These are phyloP conservation scores for Synergus itoensis DNA, from an alignment of 2,888 invertebrate genomes.

Conservation along the genomic window DNA sequence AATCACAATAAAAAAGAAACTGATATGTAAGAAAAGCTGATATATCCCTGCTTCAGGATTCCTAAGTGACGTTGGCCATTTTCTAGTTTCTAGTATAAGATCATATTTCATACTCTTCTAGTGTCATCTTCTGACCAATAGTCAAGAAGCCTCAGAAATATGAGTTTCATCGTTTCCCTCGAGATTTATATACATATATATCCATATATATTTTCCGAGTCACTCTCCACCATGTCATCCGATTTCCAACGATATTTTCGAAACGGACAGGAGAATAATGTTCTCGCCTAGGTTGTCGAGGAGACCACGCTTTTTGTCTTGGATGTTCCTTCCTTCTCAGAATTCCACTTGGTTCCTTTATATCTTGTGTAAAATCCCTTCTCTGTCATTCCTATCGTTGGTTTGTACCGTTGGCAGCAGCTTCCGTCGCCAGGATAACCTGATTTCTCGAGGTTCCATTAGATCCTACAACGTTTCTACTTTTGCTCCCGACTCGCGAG, in stretches of 20 bases:
- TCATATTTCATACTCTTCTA: slow-evolving; percentile 1
- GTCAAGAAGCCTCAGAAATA: background rate
- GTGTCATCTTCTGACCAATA: slow-evolving; percentile 15
- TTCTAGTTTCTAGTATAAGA: background rate
- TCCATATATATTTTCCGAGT: background rate
- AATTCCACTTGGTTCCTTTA: slow-evolving; percentile 33
- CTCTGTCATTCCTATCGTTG: slow-evolving; percentile 33
- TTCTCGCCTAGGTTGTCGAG: slow-evolving; percentile 31
- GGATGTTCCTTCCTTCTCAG: slow-evolving; percentile 45
- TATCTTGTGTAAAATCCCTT: slow-evolving; percentile 18
- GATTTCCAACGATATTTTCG: slow-evolving; percentile 5
- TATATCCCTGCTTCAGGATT: too few species aligned
- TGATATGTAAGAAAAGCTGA: too few species aligned
- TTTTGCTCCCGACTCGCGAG: slow-evolving; percentile 43
- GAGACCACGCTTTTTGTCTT: slow-evolving; percentile 49
- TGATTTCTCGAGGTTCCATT: slow-evolving; percentile 63
- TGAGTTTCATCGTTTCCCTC: background rate
- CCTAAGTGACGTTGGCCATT: background rate
- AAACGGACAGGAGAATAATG: slow-evolving; percentile 44
- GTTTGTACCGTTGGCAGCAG: slow-evolving; percentile 50
- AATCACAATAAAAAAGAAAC: too few species aligned
- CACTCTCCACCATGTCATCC: slow-evolving; percentile 1
- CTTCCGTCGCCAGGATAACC: slow-evolving; percentile 56
- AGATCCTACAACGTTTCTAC: slow-evolving; percentile 50
- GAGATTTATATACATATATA: background rate